A percentile compares a stretch with the other conserved stretches of the same genome.
Evolutionary conservation across 2,797 vertebrate species (phyloP).

Genomic region (Manis pentadactyla): DNA sequence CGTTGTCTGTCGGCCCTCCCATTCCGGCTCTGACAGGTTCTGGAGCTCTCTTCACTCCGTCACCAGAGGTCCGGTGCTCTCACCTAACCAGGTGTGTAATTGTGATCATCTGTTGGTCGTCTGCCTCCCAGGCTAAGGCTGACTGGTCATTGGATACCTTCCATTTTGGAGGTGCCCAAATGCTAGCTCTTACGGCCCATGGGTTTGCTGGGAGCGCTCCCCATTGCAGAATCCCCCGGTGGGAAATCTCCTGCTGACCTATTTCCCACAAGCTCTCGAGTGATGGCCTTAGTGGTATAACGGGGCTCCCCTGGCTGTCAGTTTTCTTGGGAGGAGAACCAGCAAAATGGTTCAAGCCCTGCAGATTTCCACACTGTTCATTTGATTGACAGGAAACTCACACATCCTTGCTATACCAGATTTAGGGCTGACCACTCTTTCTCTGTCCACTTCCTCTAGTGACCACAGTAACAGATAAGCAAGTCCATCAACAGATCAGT

Average conservation of each 20-base stretch:
- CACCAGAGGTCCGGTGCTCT: background rate
- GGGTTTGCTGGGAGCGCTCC: background rate
- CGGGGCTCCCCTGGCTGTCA: too few relatives aligned
- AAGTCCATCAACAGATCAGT: background rate
- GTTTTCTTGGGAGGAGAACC: background rate
- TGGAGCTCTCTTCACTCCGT: background rate
- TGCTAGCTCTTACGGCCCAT: background rate
- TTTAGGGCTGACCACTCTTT: background rate
- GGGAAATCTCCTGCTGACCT: background rate
- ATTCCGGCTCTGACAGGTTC: background rate
- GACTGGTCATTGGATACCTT: background rate
- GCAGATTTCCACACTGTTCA: background rate
- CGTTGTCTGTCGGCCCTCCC: background rate
- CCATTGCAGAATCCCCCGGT: background rate
- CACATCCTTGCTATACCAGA: background rate
- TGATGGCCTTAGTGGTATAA: background rate
- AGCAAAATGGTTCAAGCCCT: background rate
- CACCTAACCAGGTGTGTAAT: background rate
- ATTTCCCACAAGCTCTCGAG: background rate
- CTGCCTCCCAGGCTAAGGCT: background rate
- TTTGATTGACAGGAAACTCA: background rate
- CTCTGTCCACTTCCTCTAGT: background rate
- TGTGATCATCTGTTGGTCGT: background rate
- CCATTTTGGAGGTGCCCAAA: background rate
- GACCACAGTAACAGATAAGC: background rate